Evolutionary conservation across 2,797 vertebrate genomes (phyloP).

Genomic region (Nannoperca australis): DNA sequence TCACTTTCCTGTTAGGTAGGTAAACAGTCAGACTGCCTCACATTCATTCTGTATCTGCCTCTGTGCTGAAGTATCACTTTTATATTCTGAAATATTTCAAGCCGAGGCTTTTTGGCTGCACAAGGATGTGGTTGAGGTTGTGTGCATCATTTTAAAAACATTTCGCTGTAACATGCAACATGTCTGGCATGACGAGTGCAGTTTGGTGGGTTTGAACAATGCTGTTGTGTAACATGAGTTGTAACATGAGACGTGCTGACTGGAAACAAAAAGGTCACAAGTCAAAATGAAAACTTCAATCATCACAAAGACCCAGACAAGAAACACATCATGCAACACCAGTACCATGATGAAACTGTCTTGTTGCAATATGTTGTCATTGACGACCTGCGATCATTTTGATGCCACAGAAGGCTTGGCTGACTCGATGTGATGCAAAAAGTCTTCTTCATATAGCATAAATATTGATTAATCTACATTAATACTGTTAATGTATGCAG

Average conservation of each 20-base stretch:
- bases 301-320: neutral
- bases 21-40: neutral
- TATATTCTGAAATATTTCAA: neutral
- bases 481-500: neutral
- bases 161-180: neutral
- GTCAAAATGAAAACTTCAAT: neutral
- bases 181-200: neutral
- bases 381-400: neutral
- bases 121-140: neutral
- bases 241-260: neutral
- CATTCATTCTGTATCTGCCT: neutral
- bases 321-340: neutral
- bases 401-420: too few species aligned
- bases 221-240: neutral
- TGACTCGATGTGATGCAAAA: neutral
- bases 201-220: neutral
- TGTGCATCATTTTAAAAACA: neutral
- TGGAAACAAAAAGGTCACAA: neutral
- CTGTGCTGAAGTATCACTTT: neutral
- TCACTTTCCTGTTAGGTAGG: neutral
- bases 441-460: neutral
- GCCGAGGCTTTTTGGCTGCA: neutral
- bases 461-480: neutral
- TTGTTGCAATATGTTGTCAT: neutral
- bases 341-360: too few species aligned